Percentiles rank a stretch among this genome's conserved stretches.
These are phyloP conservation scores for Urocitellus parryii DNA, from an alignment of 2,113 vertebrate genomes.

Conservation along the genomic window DNA sequence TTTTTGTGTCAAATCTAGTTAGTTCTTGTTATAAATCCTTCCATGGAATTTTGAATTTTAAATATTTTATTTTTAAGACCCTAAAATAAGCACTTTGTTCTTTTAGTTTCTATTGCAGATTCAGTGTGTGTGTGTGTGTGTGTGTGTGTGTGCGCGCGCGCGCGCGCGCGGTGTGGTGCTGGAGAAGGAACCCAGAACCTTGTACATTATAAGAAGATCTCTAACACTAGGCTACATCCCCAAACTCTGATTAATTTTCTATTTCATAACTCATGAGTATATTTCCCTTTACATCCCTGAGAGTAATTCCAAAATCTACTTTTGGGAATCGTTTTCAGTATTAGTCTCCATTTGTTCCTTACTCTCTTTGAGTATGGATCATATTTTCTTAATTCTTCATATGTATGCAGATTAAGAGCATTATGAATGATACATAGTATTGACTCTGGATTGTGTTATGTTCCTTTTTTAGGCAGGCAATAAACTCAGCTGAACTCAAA, in stretches of 20 bases:
- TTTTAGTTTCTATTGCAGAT: not conserved
- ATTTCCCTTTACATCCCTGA: not conserved
- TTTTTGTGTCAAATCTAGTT: not conserved
- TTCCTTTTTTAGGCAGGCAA: not conserved
- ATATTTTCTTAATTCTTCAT: not conserved
- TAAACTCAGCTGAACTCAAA: not conserved
- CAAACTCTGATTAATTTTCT: not conserved
- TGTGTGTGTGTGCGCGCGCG: not conserved
- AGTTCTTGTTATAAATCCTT: not conserved
- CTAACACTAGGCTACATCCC: not conserved
- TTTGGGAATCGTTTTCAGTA: not conserved
- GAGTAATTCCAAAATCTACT: not conserved
- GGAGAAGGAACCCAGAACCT: not conserved
- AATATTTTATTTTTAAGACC: not conserved
- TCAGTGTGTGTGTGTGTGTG: not conserved
- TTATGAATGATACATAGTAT: not conserved
- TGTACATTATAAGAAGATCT: not conserved
- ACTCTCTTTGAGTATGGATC: not conserved
- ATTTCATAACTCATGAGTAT: not conserved
- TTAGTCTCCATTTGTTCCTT: not conserved
- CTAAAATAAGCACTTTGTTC: not conserved
- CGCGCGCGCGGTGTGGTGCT: too few relatives aligned
- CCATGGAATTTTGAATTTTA: not conserved
- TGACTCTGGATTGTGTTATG: not conserved
- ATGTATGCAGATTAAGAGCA: not conserved